Evolutionary conservation across 1,140 invertebrate genomes (phyloP), one percentile per base, ranked within the genome.

Genomic region (Pseudachorutes palmiensis): DNA sequence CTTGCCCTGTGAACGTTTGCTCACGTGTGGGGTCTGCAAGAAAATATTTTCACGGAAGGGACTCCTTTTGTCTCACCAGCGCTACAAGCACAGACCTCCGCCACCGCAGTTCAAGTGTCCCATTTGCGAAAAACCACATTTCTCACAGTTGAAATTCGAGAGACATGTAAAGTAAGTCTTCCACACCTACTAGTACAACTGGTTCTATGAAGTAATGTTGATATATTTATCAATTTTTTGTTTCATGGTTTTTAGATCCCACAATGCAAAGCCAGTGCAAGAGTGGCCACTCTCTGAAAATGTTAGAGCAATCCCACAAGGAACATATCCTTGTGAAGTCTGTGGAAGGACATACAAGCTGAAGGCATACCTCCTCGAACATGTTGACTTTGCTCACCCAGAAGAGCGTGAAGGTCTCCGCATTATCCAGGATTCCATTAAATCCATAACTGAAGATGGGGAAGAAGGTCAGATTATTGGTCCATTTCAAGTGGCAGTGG

Each of bases 1-100:
- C 24, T 55, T 55, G 51, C 51, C 51, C 24, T 55, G 51, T 55
- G 51, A 55, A 22, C 51, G 51, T 26, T 14, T 55, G 51, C 51
- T 55, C 12, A 55, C 51, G 9, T 55, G 51, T 24, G 51, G 9
- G 5, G 51, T 55, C 12, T 55, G 51, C 24, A 55, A 55, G 24
- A 55, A 55, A 26, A 22, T 55, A 22, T 55, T 55, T 22, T 5
- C 14, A 14, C 51, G 51, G 24, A 55, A 55, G 51, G 51, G 51
- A 16, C 51, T 55, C 24, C 51, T 55, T 5, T 24, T 55, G 12
- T 55, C 51, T 22, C 51, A 55, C 24, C 51, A 55, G 51, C 51
- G 51, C 12, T 55, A 55, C 24, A 55, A 55, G 51, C 51, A 55
- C 24, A 9, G 51, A 14, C 51, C 51, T 16, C 51, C 51, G 9